These are phyloP conservation scores for Ctenochaetus hawaiiensis DNA, from an alignment of 2,797 vertebrate genomes.

Conservation along the genomic window DNA sequence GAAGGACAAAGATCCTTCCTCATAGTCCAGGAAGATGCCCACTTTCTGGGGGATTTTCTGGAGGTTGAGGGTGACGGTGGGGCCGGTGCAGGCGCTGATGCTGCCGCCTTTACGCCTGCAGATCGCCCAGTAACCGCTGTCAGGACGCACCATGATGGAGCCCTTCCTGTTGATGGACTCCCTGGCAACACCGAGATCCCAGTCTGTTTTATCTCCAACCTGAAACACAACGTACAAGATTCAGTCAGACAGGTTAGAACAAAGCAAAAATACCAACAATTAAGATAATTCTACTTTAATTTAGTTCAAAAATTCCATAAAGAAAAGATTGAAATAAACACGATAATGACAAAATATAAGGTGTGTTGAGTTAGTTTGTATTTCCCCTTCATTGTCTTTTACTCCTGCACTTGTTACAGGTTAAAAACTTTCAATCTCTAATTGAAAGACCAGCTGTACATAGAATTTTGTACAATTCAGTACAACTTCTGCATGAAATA, in stretches of 20 bases:
- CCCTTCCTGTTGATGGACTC: slow-evolving; percentile 84
- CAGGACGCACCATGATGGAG: slow-evolving; percentile 67
- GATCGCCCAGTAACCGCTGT: slow-evolving; percentile 79
- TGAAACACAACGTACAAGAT: slow-evolving; percentile 46
- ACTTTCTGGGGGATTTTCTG: slow-evolving; percentile 64
- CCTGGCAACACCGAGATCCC: slow-evolving; percentile 86
- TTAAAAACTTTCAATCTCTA: no score
- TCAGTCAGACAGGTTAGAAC: not conserved
- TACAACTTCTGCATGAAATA: no score
- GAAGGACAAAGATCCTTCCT: slow-evolving; percentile 77
- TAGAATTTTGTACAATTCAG: no score
- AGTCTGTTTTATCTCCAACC: slow-evolving; percentile 80
- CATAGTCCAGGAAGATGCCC: slow-evolving; percentile 76
- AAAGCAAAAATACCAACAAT: no score
- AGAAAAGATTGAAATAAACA: no score
- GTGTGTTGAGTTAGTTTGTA: no score
- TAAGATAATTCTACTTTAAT: no score
- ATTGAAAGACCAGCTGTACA: no score
- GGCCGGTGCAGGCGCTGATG: slow-evolving; percentile 67
- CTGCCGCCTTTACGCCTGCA: slow-evolving; percentile 69
- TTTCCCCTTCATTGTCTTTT: no score
- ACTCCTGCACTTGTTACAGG: no score
- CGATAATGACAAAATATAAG: no score
- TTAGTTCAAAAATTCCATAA: no score
- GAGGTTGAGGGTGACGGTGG: slow-evolving; percentile 58